Evolutionary conservation across 92 coral and sea anemone genomes (phyloP).

Genomic region (Porites cylindrica): DNA sequence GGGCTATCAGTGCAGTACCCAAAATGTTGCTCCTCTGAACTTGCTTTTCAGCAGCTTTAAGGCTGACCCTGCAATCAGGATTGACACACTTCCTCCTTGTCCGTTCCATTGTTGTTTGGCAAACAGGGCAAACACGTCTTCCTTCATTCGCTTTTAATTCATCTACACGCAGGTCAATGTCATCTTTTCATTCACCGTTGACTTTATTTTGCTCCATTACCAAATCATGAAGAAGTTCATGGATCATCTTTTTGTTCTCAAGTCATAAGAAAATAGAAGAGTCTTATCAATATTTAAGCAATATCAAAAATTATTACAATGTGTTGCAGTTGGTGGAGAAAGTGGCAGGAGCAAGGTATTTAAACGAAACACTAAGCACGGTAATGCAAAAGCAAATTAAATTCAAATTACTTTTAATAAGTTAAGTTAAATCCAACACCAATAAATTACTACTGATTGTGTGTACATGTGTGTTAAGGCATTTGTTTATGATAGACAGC

Average conservation of each 20-base stretch:
- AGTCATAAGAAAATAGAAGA: slow-evolving; percentile 4
- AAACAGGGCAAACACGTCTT: slow-evolving; percentile 29
- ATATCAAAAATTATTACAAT: neutral
- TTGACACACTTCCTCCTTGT: slow-evolving; percentile 51
- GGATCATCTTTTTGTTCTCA: slow-evolving; percentile 33
- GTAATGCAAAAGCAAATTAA: neutral
- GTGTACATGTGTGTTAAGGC: neutral
- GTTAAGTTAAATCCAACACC: slow-evolving; percentile 12
- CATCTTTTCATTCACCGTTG: slow-evolving; percentile 23
- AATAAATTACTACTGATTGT: slow-evolving; percentile 9
- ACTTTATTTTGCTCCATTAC: slow-evolving; percentile 13
- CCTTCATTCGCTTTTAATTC: slow-evolving; percentile 9
- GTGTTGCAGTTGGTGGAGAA: slow-evolving; percentile 13
- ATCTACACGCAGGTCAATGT: neutral
- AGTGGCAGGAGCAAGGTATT: slow-evolving; percentile 13
- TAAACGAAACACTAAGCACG: neutral
- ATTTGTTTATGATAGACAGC: neutral
- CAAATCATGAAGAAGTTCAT: slow-evolving; percentile 16
- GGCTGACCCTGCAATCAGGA: slow-evolving; percentile 39
- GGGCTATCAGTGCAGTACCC: slow-evolving; percentile 51
- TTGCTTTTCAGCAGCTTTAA: slow-evolving; percentile 46
- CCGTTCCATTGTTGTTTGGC: slow-evolving; percentile 24
- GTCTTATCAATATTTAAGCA: slow-evolving; percentile 20
- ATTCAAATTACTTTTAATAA: neutral
- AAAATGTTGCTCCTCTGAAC: slow-evolving; percentile 36